Evolutionary conservation across 2,113 vertebrate genomes (phyloP).

Genomic region (Catagonus wagneri): DNA sequence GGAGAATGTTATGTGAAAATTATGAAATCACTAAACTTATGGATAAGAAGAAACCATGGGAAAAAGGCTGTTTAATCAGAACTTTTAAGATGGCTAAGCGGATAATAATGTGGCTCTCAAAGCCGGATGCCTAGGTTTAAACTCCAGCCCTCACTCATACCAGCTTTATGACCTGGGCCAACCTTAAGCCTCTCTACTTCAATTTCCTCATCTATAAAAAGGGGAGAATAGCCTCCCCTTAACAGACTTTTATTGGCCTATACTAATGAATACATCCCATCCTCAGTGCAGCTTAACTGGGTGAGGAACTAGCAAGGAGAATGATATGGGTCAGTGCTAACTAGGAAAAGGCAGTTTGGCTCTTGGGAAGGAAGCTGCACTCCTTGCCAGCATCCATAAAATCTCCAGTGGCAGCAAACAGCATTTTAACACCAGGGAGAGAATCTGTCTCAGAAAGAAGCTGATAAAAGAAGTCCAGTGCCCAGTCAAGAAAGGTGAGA

Average conservation of each 20-base stretch:
- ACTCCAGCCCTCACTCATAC: background rate
- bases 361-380: background rate
- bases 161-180: background rate
- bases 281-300: background rate
- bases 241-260: too few relatives aligned
- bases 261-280: background rate
- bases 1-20: background rate
- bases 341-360: background rate
- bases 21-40: background rate
- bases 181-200: background rate
- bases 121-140: background rate
- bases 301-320: background rate
- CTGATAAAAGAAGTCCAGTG: background rate
- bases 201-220: background rate
- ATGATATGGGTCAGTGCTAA: background rate
- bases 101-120: background rate
- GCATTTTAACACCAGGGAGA: background rate
- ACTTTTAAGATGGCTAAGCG: background rate
- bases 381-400: too few relatives aligned
- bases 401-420: too few relatives aligned
- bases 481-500: background rate
- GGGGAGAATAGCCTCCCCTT: background rate
- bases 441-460: background rate
- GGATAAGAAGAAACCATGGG: slow-evolving; percentile 7
- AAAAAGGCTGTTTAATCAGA: background rate